Evolutionary conservation across 2,888 invertebrate species (phyloP).

Genomic region (Argyra leucocephala): DNA sequence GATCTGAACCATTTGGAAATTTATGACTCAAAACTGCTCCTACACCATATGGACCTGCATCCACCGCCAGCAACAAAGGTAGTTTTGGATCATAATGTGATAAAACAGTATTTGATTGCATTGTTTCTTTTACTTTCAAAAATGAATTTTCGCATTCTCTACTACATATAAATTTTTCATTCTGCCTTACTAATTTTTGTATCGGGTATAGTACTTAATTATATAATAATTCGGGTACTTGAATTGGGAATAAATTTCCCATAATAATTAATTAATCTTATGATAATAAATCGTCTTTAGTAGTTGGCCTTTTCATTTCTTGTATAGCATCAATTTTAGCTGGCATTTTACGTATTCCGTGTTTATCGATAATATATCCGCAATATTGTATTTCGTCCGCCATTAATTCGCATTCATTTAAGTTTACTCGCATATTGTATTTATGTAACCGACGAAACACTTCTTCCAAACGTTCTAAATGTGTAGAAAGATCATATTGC

Average conservation of each 20-base stretch:
- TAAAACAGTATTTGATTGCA: conserved; percentile 25
- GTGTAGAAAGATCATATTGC: conserved; percentile 25
- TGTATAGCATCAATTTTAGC: conserved; percentile 32
- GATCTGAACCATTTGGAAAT: conserved; percentile 32
- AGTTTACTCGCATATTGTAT: conserved; percentile 28
- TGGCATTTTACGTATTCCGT: conserved; percentile 31
- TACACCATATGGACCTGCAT: conserved; percentile 28
- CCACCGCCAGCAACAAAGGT: conserved; percentile 27
- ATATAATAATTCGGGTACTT: too few relatives aligned
- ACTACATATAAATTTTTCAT: conserved; percentile 26
- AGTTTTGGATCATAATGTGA: conserved; percentile 29
- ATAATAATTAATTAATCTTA: conserved; percentile 31
- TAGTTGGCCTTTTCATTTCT: conserved; percentile 25
- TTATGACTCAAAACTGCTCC: conserved; percentile 35
- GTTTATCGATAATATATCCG: conserved; percentile 28
- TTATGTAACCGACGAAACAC: conserved; percentile 25
- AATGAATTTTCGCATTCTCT: conserved; percentile 25
- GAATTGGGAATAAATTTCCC: too few relatives aligned
- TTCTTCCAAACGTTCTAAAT: conserved; percentile 25
- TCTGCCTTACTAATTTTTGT: conserved; percentile 27
- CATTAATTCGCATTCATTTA: conserved; percentile 29
- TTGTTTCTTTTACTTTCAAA: conserved; percentile 27
- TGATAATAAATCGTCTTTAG: conserved; percentile 28
- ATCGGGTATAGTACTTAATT: conserved; percentile 30
- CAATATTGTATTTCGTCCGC: conserved; percentile 29